Evolutionary conservation across 2,113 vertebrate genomes (phyloP), one percentile per base, ranked within the genome.

Genomic region (Chloebia gouldiae): DNA sequence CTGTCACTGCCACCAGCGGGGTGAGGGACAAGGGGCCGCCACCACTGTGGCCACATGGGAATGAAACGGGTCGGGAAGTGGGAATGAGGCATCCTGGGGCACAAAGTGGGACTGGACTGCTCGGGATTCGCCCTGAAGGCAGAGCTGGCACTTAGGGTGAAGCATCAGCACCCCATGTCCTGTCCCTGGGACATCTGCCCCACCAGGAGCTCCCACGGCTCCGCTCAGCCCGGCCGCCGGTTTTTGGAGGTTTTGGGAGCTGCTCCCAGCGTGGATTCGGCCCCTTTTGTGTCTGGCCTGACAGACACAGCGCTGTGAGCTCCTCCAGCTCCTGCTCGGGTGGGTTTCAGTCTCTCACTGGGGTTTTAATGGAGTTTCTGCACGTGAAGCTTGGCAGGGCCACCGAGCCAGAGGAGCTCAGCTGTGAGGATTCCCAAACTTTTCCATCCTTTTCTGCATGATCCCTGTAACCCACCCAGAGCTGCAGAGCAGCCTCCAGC

Each of bases 271-370:
- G 1, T 6, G 59, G 57, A 4, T 60, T 35, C 20, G 81, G 70
- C 17, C 42, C 50, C 31, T 86, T 73, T 73, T 60, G 81, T 40
- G 78, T 9, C 86, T 7, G 51, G 4, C 31, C 49, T 3, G 57
- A 30, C 18, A 31, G 39, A 3, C 16, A 5, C 16, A 0, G 40
- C 1, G 0, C 4, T 0, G 24, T 7, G 8, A 7, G 47, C 4
- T 40, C 40, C 50, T 49, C 8, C 93, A 9, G 44, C 40, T 61
- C 88, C 71, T 1, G n/a, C 90, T 37, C 51, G 0, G 1, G 6
- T 4, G 2, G 21, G 4, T 61, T 76, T 10, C 4, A 8, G 23
- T 49, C 65, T n/a, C 22, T 0, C 40, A 2, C 3, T 0, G 7
- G 57, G 65, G 13, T 10, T 90, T n/a, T 13, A 44, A 23, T 0